Evolutionary conservation across 2,888 invertebrate genomes (phyloP).

Genomic region (Monochamus alternatus): DNA sequence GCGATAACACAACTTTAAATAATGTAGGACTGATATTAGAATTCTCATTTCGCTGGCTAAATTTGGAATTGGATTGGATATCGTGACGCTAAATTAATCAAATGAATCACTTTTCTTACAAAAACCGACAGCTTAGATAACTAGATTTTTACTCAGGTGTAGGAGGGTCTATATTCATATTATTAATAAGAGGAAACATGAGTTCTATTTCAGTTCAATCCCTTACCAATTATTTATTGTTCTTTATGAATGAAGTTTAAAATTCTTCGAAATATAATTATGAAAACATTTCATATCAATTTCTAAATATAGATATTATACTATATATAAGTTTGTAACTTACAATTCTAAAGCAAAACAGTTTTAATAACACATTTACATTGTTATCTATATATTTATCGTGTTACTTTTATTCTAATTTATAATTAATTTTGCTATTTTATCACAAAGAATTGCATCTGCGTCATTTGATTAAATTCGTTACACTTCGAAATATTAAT

Average conservation of each 20-base stretch:
- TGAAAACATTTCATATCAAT: neutral
- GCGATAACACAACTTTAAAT: constrained; percentile 27
- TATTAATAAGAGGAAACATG: neutral
- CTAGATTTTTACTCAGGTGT: neutral
- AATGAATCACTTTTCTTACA: constrained; percentile 1
- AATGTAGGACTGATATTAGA: constrained; percentile 11
- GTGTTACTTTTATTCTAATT: too few relatives aligned
- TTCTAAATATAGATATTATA: too few relatives aligned
- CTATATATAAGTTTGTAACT: too few relatives aligned
- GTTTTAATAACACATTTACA: too few relatives aligned
- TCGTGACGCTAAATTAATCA: constrained; percentile 15
- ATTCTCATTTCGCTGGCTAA: neutral
- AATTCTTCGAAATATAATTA: too few relatives aligned
- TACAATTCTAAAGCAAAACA: too few relatives aligned
- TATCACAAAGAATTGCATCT: too few relatives aligned
- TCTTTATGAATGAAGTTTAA: too few relatives aligned
- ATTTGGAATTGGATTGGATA: constrained; percentile 5
- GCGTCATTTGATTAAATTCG: too few relatives aligned
- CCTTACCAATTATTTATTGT: neutral
- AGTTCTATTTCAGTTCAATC: neutral
- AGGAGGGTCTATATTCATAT: neutral
- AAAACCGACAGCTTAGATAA: constrained; percentile 6
- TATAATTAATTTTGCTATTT: too few relatives aligned
- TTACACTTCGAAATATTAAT: too few relatives aligned
- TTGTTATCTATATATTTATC: too few relatives aligned